Conservation (phyloP, 2,113 vertebrate species). For the Platanista minor region DNA sequence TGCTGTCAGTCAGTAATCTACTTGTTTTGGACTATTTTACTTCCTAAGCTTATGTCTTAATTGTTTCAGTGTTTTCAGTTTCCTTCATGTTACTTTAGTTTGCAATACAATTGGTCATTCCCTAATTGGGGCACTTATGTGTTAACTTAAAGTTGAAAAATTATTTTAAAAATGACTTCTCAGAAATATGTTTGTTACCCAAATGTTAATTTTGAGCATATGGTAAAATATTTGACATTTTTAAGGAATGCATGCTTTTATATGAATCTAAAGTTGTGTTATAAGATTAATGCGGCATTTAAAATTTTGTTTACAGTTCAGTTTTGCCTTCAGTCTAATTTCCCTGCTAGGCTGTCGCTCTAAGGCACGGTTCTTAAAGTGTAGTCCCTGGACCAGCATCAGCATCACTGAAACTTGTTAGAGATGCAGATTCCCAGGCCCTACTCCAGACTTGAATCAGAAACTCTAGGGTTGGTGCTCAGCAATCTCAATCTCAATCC, state of each 20-base stretch:
- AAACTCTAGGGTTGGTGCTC: background rate
- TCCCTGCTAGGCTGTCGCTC: background rate
- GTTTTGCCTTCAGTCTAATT: background rate
- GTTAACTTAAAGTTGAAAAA: background rate
- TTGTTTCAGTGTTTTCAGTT: conserved; percentile 13
- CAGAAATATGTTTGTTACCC: background rate
- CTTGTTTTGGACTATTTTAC: background rate
- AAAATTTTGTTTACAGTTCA: background rate
- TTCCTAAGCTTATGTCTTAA: background rate
- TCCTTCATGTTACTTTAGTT: background rate
- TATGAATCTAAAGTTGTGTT: background rate
- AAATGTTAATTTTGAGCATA: background rate
- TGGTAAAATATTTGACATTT: background rate
- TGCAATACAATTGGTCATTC: background rate
- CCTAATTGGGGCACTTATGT: background rate
- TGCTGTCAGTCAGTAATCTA: background rate
- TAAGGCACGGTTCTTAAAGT: background rate
- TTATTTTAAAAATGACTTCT: background rate
- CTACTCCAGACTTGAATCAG: background rate
- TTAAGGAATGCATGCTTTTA: background rate
- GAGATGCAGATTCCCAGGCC: background rate
- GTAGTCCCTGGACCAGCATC: background rate
- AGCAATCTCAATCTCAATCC: background rate
- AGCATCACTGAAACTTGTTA: background rate
- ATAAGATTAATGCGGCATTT: background rate